These are phyloP conservation scores for Athalia rosae DNA, from an alignment of 2,888 invertebrate species.

Conservation along the genomic window DNA sequence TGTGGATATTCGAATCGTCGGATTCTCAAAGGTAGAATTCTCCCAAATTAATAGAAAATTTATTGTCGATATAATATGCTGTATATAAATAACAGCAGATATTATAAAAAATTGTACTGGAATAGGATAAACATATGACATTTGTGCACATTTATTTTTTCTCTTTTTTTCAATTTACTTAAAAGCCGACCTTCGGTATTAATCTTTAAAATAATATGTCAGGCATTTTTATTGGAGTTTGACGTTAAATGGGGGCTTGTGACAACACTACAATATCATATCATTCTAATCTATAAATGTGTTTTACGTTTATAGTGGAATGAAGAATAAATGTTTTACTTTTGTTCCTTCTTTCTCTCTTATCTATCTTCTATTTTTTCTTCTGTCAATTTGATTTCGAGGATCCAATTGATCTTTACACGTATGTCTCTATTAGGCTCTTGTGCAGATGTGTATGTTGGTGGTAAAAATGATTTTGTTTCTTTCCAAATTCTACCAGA, in stretches of 20 bases:
- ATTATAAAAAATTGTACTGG: too few species aligned
- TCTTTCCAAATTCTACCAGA: slow-evolving; percentile 32
- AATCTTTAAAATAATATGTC: background rate
- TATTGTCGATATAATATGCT: too few species aligned
- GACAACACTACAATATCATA: slow-evolving; percentile 42
- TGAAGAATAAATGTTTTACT: slow-evolving; percentile 31
- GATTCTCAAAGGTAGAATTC: too few species aligned
- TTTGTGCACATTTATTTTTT: slow-evolving; percentile 7
- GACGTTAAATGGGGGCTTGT: slow-evolving; percentile 20
- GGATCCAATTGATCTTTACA: slow-evolving; percentile 20
- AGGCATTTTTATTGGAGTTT: too few species aligned
- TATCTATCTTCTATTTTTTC: background rate
- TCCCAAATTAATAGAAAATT: too few species aligned
- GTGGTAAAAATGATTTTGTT: slow-evolving; percentile 23
- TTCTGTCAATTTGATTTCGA: background rate
- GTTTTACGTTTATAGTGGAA: slow-evolving; percentile 38
- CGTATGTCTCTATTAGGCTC: slow-evolving; percentile 12
- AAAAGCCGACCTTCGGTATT: background rate
- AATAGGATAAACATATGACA: too few species aligned
- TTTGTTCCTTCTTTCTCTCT: background rate
- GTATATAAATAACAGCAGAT: too few species aligned
- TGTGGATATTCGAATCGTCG: too few species aligned
- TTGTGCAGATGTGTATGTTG: slow-evolving; percentile 6
- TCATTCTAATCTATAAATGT: slow-evolving; percentile 43
- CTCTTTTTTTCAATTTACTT: background rate